Evolutionary conservation across 2,113 vertebrate genomes (phyloP).

Genomic region (Onychorhynchus coronatus): DNA sequence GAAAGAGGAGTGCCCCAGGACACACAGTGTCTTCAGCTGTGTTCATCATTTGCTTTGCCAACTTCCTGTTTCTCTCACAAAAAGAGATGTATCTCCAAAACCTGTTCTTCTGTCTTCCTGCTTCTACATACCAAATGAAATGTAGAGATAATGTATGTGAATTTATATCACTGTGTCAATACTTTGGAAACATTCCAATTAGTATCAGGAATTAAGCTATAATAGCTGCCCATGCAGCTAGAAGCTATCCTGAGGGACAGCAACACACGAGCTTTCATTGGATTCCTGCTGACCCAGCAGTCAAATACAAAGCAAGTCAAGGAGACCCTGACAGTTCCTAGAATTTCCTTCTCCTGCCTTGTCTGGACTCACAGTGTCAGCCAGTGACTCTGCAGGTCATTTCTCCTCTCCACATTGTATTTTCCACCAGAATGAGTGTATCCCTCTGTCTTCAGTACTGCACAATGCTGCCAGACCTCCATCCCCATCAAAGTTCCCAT

Average conservation of each 20-base stretch:
- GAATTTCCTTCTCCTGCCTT: conserved; percentile 2
- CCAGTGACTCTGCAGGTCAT: not conserved
- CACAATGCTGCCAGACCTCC: not conserved
- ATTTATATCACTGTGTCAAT: not conserved
- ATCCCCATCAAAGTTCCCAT: not conserved
- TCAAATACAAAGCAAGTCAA: conserved; percentile 36
- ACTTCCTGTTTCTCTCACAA: not conserved
- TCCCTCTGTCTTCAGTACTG: not conserved
- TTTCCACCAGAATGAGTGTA: not conserved
- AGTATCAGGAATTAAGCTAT: not conserved
- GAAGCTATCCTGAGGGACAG: not conserved
- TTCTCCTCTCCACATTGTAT: not conserved
- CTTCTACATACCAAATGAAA: not conserved
- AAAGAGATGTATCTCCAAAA: not conserved
- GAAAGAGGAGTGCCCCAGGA: not conserved
- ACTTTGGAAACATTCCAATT: not conserved
- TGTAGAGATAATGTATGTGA: not conserved
- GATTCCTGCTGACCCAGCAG: not conserved
- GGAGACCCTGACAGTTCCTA: not conserved
- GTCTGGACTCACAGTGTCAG: not conserved
- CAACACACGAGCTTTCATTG: not conserved
- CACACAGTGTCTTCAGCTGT: not conserved
- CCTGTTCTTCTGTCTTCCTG: not conserved
- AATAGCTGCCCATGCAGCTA: not conserved
- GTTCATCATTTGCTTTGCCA: not conserved